Evolutionary conservation across 2,888 invertebrate species (phyloP).

Genomic region (Torymus tubicola): DNA sequence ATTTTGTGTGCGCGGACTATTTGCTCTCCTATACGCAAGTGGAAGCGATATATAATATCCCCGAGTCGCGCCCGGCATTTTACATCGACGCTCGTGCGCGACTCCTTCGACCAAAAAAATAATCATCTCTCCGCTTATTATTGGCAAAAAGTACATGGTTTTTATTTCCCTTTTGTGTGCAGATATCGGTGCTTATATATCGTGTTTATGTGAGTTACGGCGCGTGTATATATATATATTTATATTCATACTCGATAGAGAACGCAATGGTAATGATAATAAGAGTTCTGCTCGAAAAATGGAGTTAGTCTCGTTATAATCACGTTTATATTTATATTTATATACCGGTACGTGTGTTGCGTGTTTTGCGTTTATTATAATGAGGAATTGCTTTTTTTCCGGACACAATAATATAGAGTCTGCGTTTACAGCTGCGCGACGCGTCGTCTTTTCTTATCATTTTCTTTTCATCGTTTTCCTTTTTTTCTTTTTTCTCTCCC

Average conservation of each 20-base stretch:
- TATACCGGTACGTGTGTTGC: not conserved
- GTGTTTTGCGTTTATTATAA: not conserved
- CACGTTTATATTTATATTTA: not conserved
- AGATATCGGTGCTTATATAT: too few relatives aligned
- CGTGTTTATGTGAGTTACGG: too few relatives aligned
- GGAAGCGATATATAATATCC: slow-evolving; percentile 32
- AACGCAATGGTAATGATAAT: too few relatives aligned
- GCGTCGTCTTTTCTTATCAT: not conserved
- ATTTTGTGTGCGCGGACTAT: too few relatives aligned
- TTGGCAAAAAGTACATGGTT: slow-evolving; percentile 5
- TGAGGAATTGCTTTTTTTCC: not conserved
- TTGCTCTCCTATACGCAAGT: not conserved
- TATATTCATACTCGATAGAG: too few relatives aligned
- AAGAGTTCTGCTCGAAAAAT: too few relatives aligned
- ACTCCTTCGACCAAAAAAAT: slow-evolving; percentile 9
- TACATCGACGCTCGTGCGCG: not conserved
- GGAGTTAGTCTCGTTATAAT: too few relatives aligned
- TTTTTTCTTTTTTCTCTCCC: not conserved
- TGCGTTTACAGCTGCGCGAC: slow-evolving; percentile 6
- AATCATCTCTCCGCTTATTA: slow-evolving; percentile 10
- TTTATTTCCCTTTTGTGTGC: too few relatives aligned
- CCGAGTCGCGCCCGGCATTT: not conserved
- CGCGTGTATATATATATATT: too few relatives aligned
- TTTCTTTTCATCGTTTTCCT: too few relatives aligned
- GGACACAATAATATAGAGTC: not conserved